phyloP scores from a whole-genome alignment of 2,888 invertebrate genomes.

The Mythimna lalbum region DNA sequence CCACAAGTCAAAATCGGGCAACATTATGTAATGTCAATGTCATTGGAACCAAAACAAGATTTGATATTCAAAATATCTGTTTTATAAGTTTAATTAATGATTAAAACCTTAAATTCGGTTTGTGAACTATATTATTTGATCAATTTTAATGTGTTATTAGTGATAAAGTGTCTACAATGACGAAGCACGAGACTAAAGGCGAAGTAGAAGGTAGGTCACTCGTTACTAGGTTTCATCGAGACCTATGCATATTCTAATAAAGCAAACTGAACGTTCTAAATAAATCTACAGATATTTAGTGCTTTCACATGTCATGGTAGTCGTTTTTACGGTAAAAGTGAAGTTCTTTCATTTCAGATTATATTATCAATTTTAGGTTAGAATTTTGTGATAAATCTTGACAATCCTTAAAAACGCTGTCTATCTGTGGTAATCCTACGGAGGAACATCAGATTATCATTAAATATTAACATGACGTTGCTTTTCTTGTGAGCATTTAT shows the following conservation, averaged over 20 bases:
- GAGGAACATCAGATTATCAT: too few species aligned
- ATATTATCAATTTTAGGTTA: constrained; percentile 45
- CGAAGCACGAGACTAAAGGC: constrained; percentile 64
- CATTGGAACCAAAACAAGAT: constrained; percentile 46
- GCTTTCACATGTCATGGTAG: not conserved
- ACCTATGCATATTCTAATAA: not conserved
- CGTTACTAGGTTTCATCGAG: not conserved
- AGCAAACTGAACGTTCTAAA: not conserved
- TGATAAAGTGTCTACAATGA: constrained; percentile 60
- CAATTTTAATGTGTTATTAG: constrained; percentile 9
- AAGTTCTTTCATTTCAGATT: not conserved
- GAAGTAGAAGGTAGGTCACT: constrained; percentile 72
- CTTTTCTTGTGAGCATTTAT: not conserved
- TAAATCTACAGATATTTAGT: not conserved
- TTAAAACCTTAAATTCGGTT: not conserved
- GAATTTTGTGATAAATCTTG: constrained; percentile 17
- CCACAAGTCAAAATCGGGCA: not conserved
- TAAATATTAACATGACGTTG: not conserved
- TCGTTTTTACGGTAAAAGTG: not conserved
- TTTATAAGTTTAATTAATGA: not conserved
- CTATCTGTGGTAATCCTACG: not conserved
- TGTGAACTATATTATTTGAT: not conserved
- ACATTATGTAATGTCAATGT: constrained; percentile 40
- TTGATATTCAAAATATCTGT: constrained; percentile 15
- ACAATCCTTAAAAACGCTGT: not conserved